These are phyloP conservation scores for Cataglyphis altisquamis DNA, from an alignment of 2,888 invertebrate genomes.

Conservation along the genomic window DNA sequence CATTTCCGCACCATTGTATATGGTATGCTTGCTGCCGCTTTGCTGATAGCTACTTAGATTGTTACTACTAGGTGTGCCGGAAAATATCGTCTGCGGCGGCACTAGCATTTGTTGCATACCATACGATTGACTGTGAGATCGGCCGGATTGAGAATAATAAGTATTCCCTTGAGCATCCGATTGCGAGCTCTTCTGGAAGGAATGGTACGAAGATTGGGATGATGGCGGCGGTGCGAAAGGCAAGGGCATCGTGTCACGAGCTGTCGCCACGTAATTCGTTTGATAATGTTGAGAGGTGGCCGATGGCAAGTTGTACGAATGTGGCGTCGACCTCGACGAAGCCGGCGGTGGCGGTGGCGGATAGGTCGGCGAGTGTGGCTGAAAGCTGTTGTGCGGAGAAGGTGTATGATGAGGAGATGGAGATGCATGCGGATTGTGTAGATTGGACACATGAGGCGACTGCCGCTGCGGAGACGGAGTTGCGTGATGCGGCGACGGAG, in stretches of 20 bases:
- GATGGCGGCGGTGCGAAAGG: slow-evolving; percentile 82
- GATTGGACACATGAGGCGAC: slow-evolving; percentile 78
- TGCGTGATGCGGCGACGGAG: slow-evolving; percentile 73
- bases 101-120: slow-evolving; percentile 69
- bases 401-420: slow-evolving; percentile 79
- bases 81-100: slow-evolving; percentile 64
- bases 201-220: slow-evolving; percentile 82
- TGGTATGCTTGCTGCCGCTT: slow-evolving; percentile 68
- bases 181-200: slow-evolving; percentile 81
- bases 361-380: slow-evolving; percentile 84
- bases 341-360: slow-evolving; percentile 86
- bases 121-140: slow-evolving; percentile 74
- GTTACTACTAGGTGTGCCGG: slow-evolving; percentile 60
- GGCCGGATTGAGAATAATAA: slow-evolving; percentile 76
- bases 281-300: slow-evolving; percentile 87
- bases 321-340: slow-evolving; percentile 87
- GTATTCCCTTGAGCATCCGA: slow-evolving; percentile 66
- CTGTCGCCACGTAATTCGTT: slow-evolving; percentile 80
- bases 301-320: slow-evolving; percentile 85
- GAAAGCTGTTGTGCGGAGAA: slow-evolving; percentile 86
- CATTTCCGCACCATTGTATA: slow-evolving; percentile 80
- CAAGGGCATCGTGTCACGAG: slow-evolving; percentile 78
- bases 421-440: slow-evolving; percentile 79
- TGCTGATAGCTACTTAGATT: slow-evolving; percentile 68
- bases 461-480: slow-evolving; percentile 79